phyloP scores from a whole-genome alignment of 2,888 invertebrate species.

The Apamea crenata region DNA sequence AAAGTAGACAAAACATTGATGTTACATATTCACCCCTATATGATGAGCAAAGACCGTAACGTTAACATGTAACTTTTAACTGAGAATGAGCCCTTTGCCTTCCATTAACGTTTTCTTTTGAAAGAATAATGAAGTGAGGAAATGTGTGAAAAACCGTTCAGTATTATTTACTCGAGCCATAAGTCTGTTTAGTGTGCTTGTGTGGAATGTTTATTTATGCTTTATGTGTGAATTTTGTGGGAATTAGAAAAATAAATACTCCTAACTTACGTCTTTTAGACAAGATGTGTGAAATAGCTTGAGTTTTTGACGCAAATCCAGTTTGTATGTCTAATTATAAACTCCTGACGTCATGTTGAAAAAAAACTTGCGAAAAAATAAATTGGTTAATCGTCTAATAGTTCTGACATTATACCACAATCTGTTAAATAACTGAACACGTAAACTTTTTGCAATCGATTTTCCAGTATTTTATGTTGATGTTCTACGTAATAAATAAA shows the following conservation, averaged over 20 bases:
- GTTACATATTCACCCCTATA: constrained; percentile 1
- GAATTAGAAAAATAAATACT: constrained; percentile 50
- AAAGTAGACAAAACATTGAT: neutral
- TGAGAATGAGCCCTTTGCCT: constrained; percentile 9
- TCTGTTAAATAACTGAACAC: constrained; percentile 17
- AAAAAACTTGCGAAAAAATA: neutral
- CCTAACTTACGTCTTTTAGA: constrained; percentile 35
- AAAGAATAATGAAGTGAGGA: constrained; percentile 39
- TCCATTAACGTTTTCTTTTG: constrained; percentile 32
- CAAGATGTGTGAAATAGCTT: constrained; percentile 40
- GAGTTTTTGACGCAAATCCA: constrained; percentile 34
- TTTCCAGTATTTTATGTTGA: constrained; percentile 11
- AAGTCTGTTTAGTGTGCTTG: constrained; percentile 33
- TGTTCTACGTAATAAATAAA: constrained; percentile 1
- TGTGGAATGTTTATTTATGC: constrained; percentile 45
- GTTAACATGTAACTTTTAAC: constrained; percentile 21
- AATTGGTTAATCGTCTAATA: constrained; percentile 15
- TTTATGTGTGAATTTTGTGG: constrained; percentile 32
- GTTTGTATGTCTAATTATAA: neutral
- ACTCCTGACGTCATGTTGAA: constrained; percentile 5
- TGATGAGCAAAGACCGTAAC: neutral
- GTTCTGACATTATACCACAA: constrained; percentile 1
- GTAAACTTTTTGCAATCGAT: neutral
- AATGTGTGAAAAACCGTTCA: constrained; percentile 35
- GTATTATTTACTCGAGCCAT: constrained; percentile 38